Evolutionary conservation across 2,888 invertebrate species (phyloP), one percentile per base, ranked within the genome.

Genomic region (Lysandra coridon): DNA sequence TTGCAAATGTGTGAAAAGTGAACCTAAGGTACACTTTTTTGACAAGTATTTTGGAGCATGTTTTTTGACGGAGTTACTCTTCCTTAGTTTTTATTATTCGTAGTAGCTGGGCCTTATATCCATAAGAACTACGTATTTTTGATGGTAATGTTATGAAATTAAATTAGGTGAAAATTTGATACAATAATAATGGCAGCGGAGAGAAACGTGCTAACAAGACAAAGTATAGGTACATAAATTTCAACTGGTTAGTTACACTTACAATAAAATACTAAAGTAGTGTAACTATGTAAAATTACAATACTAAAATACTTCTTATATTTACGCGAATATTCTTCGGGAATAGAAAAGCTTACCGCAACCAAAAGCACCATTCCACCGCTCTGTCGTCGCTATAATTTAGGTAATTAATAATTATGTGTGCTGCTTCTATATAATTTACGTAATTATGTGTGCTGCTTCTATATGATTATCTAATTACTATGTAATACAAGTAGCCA

Each of bases 171-270:
- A 2, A 23, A 23, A 69, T 69, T 69, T 69, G 33, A 33, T 33
- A 33, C 14, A 69, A 33, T 23, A 69, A 33, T 23, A 69, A 33
- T 1, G 69, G 23, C 33, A 14, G 69, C 3, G 33, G 69, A 69
- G 69, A 69, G 69, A 69, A 69, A 69, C 69, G 1, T 14, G 33
- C 69, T 1, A 69, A 69, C 69, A 64, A 64, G 64, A 64, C 64
- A 12, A 33, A 69, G 30, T 33, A 33, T 30, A 23, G 23, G 23
- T 23, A 12, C 69, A 33, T 69, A 33, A 69, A 33, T 69, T 69
- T 14, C 30, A 64, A 57, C 17, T 57, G 4, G 1, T 17, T 4
- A 57, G 57, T 14, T 57, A 57, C 57, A 57, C 4, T 14, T 57
- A 57, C 57, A 57, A 1, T 4, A 4, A 57, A 57, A 17, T 4